Evolutionary conservation across 2,113 vertebrate species (phyloP).

Genomic region (Ranitomeya variabilis): DNA sequence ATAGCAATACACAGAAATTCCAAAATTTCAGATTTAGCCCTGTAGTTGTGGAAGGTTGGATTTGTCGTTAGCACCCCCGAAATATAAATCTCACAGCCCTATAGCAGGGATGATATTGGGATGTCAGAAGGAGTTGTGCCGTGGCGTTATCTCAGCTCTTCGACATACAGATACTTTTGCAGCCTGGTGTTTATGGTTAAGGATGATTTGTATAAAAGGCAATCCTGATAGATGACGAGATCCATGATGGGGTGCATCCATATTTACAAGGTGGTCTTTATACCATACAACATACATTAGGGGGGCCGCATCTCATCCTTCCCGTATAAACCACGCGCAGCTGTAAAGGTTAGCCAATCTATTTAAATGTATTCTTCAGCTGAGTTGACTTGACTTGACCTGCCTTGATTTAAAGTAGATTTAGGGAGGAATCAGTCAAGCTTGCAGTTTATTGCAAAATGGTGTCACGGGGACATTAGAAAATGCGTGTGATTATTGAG

Average conservation of each 20-base stretch:
- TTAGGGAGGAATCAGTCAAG: constrained; percentile 38
- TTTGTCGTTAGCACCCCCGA: too few relatives aligned
- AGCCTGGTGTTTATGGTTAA: neutral
- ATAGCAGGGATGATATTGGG: too few relatives aligned
- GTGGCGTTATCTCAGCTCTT: neutral
- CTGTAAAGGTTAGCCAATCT: constrained; percentile 54
- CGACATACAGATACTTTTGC: neutral
- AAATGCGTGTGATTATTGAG: constrained; percentile 31
- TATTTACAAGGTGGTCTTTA: neutral
- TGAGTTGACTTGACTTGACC: constrained; percentile 44
- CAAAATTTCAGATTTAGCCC: neutral
- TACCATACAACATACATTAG: constrained; percentile 15
- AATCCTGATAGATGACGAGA: constrained; percentile 4
- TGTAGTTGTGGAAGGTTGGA: neutral
- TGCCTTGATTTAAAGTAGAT: neutral
- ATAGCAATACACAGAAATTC: too few relatives aligned
- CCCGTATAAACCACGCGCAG: constrained; percentile 5
- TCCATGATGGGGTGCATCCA: neutral
- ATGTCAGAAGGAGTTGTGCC: too few relatives aligned
- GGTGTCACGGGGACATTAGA: constrained; percentile 28
- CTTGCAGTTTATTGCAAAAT: constrained; percentile 51
- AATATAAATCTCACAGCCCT: too few relatives aligned
- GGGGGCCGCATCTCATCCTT: neutral
- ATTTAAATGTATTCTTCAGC: constrained; percentile 45
- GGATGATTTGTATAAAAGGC: neutral